Base-by-base conservation (phyloP, 2,797 vertebrate species). In the Fringilla coelebs region DNA sequence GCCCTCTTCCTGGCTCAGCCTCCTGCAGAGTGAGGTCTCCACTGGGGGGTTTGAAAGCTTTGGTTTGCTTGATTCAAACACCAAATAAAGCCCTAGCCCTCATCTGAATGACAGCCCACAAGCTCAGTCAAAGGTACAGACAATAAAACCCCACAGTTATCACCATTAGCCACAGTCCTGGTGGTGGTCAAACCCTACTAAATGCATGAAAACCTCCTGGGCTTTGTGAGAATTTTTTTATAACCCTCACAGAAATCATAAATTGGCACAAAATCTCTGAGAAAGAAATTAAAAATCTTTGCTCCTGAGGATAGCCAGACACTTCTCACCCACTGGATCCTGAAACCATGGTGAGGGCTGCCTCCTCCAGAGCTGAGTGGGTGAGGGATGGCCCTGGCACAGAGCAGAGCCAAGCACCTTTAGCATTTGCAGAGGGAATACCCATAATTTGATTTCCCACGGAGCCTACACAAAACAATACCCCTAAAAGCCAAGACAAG, bases 241-340 rank as follows among this genome's bases (percentile, higher is more conserved):
- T 52, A 75, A 60, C 9, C 9, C 7, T 45, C n/a, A 45, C 15
- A 68, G 71, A 84, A 90, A 41, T 22, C 2, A 2, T 40, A 51
- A 55, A 18, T 74, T 48, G 6, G 17, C n/a, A 81, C 24, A 57
- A 58, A 40, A 31, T 48, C 57, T 60, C 40, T 16, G 26, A 88
- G 45, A 84, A 85, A 88, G 40, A 77, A 80, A 90, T 77, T 15
- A 29, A 90, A 77, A 80, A 1, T 18, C 13, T 6, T 92, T 60
- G 9, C 1, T 31, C 24, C 5, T 7, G 20, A 26, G 13, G 45
- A 52, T 32, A 72, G 17, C 4, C 0, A 1, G 6, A 24, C 24
- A 2, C 11, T 89, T 90, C 19, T 46, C 7, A 65, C 5, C 9
- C 3, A 3, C 17, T 48, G 41, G 9, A 51, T 11, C 14, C 38